Percentiles rank a stretch among this genome's conserved stretches.
Conservation (phyloP, 2,888 invertebrate species). For the Punctoribates punctum region DNA sequence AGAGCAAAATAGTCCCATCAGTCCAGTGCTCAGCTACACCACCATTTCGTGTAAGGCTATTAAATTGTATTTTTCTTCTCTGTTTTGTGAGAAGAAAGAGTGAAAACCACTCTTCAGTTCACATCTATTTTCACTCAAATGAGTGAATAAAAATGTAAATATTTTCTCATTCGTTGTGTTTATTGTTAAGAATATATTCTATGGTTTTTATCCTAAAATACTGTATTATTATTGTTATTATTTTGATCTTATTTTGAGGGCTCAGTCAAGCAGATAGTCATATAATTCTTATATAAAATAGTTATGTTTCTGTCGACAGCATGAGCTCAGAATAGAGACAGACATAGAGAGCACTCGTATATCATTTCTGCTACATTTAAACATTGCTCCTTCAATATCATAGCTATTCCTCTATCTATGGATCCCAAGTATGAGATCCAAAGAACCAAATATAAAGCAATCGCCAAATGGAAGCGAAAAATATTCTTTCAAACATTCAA, state of each 20-base stretch:
- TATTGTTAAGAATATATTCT: too few species aligned
- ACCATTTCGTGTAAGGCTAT: conserved; percentile 3
- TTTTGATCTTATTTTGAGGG: too few species aligned
- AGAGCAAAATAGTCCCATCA: neutral
- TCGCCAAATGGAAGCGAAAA: neutral
- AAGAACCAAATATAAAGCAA: neutral
- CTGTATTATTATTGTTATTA: too few species aligned
- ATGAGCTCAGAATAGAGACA: neutral
- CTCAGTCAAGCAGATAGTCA: neutral
- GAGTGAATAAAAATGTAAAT: neutral
- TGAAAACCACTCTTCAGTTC: neutral
- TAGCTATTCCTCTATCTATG: neutral
- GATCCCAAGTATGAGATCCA: neutral
- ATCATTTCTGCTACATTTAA: conserved; percentile 32
- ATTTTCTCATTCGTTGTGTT: too few species aligned
- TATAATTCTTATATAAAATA: neutral
- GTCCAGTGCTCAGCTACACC: neutral
- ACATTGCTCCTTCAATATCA: neutral
- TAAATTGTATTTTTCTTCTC: neutral
- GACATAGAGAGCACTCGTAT: conserved; percentile 17
- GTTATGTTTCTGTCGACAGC: neutral
- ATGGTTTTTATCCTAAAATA: too few species aligned
- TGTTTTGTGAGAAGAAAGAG: neutral
- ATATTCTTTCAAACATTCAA: too few species aligned
- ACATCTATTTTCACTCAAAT: neutral